Evolutionary conservation across 2,113 vertebrate genomes (phyloP).

Genomic region (Proterorhinus semilunaris): DNA sequence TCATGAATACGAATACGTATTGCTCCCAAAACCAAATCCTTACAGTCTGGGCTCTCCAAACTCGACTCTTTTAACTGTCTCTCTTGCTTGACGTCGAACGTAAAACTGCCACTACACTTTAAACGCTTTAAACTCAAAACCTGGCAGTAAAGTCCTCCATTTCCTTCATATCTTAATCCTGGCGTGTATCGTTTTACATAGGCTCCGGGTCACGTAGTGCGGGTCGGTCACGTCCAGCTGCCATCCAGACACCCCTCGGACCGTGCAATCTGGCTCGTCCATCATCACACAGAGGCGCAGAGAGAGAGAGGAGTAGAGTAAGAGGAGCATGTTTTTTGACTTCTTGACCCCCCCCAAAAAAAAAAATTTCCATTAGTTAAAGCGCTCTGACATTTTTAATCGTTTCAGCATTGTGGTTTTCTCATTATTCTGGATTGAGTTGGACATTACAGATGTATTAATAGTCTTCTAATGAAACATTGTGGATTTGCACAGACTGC

Average conservation of each 20-base stretch:
- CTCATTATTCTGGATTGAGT: background rate
- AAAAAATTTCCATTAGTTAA: background rate
- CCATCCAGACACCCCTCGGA: background rate
- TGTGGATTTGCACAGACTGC: background rate
- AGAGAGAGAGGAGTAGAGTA: background rate
- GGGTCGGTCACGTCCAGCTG: conserved; percentile 12
- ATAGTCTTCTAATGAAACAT: background rate
- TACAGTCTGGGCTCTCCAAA: background rate
- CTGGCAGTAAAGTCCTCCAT: background rate
- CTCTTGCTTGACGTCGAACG: background rate
- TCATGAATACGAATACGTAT: no score
- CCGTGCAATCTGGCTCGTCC: background rate
- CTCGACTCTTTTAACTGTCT: background rate
- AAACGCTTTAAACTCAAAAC: background rate
- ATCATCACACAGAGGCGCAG: background rate
- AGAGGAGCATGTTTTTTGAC: background rate
- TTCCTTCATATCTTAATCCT: conserved; percentile 1
- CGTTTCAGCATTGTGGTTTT: background rate
- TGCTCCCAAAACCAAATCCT: background rate
- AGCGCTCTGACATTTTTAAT: background rate
- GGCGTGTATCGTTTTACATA: background rate
- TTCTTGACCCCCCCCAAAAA: background rate
- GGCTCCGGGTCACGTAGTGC: background rate
- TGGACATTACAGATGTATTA: background rate
- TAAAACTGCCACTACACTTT: conserved; percentile 1